Conservation (phyloP, 2,888 invertebrate genomes). For the Alviniconcha strummeri region DNA sequence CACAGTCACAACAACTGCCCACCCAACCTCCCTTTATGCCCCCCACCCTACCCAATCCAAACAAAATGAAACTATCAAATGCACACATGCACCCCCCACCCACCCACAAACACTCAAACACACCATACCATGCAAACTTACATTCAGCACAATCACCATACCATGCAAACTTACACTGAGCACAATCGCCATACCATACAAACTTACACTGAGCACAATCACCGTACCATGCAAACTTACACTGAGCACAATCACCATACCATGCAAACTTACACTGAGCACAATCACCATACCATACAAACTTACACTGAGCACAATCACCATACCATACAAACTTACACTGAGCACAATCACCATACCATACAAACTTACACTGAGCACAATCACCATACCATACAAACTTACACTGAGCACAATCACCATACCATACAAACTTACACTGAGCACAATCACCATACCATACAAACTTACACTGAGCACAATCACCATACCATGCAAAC, state of each 20-base stretch:
- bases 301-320: slow-evolving; percentile 60
- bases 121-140: neutral
- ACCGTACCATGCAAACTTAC: slow-evolving; percentile 46
- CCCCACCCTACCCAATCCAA: too few species aligned
- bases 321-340: slow-evolving; percentile 47
- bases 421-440: neutral
- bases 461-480: neutral
- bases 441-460: too few species aligned
- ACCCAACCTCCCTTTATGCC: too few species aligned
- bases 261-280: slow-evolving; percentile 54
- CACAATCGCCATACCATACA: neutral
- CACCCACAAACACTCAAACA: neutral
- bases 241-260: slow-evolving; percentile 48
- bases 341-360: slow-evolving; percentile 48
- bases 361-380: slow-evolving; percentile 55
- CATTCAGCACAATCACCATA: too few species aligned
- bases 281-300: slow-evolving; percentile 38
- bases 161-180: neutral
- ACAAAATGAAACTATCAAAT: neutral
- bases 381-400: slow-evolving; percentile 38
- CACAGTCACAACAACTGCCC: too few species aligned
- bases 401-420: slow-evolving; percentile 60
- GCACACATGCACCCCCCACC: neutral
- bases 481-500: too few species aligned
- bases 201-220: neutral